Evolutionary conservation across 2,797 vertebrate species (phyloP).

Genomic region (Cuculus canorus): DNA sequence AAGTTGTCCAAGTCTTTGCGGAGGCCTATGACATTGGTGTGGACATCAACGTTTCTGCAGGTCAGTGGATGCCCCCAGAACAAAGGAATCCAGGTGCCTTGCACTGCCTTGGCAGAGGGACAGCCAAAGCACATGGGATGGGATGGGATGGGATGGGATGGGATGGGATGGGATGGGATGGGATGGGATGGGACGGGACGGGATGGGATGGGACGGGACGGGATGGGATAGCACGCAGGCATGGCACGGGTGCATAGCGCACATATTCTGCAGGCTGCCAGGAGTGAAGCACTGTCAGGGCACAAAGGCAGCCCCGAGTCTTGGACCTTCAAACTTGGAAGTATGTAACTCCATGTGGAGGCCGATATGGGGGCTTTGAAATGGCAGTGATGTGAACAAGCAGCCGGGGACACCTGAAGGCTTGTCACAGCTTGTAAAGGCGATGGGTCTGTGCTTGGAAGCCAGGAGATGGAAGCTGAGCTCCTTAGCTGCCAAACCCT

Average conservation of each 20-base stretch:
- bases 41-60: too few species aligned
- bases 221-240: not conserved
- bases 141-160: not conserved
- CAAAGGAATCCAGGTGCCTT: too few species aligned
- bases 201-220: too few species aligned
- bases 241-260: too few species aligned
- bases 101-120: too few species aligned
- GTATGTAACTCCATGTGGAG: not conserved
- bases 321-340: not conserved
- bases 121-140: too few species aligned
- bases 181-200: not conserved
- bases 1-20: too few species aligned
- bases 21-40: too few species aligned
- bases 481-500: too few species aligned
- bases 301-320: not conserved
- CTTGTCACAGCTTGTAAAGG: not conserved
- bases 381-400: not conserved
- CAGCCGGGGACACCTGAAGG: not conserved
- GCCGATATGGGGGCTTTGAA: not conserved
- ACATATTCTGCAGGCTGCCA: rapidly evolving
- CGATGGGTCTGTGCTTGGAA: not conserved
- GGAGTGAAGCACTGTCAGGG: not conserved
- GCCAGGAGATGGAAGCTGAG: not conserved
- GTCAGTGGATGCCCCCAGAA: too few species aligned
- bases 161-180: too few species aligned